Percentiles rank a stretch among this genome's conserved stretches.
Evolutionary conservation across 2,797 vertebrate genomes (phyloP).

Genomic region (Heliangelus exortis): DNA sequence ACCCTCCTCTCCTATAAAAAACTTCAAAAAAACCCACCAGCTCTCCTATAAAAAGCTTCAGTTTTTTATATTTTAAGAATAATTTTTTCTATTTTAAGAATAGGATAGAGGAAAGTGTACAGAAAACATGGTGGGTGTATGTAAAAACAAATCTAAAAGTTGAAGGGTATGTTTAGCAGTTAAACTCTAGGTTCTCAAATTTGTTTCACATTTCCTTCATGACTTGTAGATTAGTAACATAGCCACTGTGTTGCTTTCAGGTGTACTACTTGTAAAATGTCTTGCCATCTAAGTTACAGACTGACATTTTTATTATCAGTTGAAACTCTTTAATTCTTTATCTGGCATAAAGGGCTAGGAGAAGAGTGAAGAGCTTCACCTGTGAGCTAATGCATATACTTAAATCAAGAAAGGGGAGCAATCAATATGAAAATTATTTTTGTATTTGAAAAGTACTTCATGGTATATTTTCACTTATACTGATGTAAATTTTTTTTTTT

Average conservation of each 20-base stretch:
- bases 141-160: background rate
- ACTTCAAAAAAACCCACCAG: no score
- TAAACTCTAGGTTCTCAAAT: background rate
- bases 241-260: background rate
- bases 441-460: background rate
- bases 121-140: background rate
- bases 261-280: background rate
- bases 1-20: no score
- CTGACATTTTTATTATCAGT: background rate
- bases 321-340: background rate
- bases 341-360: background rate
- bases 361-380: background rate
- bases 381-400: background rate
- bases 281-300: background rate
- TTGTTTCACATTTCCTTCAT: background rate
- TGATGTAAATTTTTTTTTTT: slow-evolving; percentile 57
- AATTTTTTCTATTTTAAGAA: background rate
- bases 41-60: no score
- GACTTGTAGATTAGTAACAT: background rate
- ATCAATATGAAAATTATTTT: background rate
- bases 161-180: background rate
- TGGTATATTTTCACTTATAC: background rate
- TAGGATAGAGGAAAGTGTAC: background rate
- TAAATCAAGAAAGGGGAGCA: background rate
- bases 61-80: no score